phyloP scores from a whole-genome alignment of 1,140 invertebrate species.

The Globodera rostochiensis region DNA sequence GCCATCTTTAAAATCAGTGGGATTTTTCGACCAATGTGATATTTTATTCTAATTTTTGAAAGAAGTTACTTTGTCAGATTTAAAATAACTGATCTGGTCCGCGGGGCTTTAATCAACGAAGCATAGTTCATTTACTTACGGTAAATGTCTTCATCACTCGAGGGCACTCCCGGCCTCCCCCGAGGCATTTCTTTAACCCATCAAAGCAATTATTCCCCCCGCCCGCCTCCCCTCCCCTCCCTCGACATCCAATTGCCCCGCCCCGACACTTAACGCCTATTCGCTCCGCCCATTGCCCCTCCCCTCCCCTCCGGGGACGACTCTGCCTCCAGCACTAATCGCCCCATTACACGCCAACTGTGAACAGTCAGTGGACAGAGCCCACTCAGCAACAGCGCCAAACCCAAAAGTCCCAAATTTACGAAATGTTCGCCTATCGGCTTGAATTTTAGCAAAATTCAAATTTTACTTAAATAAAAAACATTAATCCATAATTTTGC shows the following conservation, averaged over 20 bases:
- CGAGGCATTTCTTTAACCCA: background rate
- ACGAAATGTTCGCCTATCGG: no score
- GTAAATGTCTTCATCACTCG: background rate
- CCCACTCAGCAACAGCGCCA: background rate
- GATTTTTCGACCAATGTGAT: no score
- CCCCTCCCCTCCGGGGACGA: background rate
- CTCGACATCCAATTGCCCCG: constrained; percentile 1
- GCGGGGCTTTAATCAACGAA: no score
- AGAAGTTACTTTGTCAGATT: no score
- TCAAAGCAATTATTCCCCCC: background rate
- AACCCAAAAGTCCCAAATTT: background rate
- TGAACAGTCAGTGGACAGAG: constrained; percentile 1
- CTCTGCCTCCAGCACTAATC: background rate
- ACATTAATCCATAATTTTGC: background rate
- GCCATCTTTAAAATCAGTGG: background rate
- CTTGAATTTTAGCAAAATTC: no score
- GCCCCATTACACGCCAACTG: constrained; percentile 1
- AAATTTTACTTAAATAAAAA: no score
- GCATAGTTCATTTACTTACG: background rate
- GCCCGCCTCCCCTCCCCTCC: background rate
- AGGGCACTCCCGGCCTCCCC: background rate
- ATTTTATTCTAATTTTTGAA: no score
- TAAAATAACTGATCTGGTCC: no score
- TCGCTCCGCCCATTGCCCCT: constrained; percentile 6
- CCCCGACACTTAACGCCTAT: constrained; percentile 12